These are phyloP conservation scores for Polymixis lichenea DNA, from an alignment of 2,888 invertebrate genomes.

Conservation along the genomic window DNA sequence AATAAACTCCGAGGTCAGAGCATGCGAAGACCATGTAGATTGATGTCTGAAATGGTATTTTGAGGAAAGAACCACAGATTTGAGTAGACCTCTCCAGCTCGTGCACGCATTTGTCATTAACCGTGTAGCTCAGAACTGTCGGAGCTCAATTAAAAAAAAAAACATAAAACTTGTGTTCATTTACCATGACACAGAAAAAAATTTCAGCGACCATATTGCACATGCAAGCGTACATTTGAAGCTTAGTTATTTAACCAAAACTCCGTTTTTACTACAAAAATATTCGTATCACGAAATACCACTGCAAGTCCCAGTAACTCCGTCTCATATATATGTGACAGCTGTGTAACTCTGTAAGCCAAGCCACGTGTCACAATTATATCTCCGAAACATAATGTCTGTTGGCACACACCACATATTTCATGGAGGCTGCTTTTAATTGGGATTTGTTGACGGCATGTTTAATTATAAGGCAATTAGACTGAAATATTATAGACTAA, in stretches of 20 bases:
- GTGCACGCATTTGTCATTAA: too few relatives aligned
- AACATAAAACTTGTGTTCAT: neutral
- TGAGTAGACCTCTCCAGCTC: too few relatives aligned
- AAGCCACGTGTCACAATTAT: constrained; percentile 42
- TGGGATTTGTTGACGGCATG: constrained; percentile 44
- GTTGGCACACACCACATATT: constrained; percentile 24
- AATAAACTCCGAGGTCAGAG: too few relatives aligned
- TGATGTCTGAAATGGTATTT: too few relatives aligned
- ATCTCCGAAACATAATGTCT: constrained; percentile 28
- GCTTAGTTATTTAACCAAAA: neutral
- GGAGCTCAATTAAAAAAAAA: too few relatives aligned
- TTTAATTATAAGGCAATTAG: constrained; percentile 33
- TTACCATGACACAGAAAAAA: neutral
- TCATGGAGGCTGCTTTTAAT: constrained; percentile 39
- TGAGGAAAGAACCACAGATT: too few relatives aligned
- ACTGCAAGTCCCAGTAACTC: neutral
- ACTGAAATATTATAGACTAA: constrained; percentile 18
- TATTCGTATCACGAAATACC: neutral
- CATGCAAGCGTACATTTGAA: neutral
- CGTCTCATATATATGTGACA: neutral
- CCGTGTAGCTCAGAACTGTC: too few relatives aligned
- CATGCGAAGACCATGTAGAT: too few relatives aligned
- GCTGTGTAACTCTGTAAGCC: neutral
- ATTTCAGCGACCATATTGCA: neutral
- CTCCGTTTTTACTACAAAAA: neutral